Conservation (phyloP, 2,113 vertebrate species). For the Pao palembangensis region DNA sequence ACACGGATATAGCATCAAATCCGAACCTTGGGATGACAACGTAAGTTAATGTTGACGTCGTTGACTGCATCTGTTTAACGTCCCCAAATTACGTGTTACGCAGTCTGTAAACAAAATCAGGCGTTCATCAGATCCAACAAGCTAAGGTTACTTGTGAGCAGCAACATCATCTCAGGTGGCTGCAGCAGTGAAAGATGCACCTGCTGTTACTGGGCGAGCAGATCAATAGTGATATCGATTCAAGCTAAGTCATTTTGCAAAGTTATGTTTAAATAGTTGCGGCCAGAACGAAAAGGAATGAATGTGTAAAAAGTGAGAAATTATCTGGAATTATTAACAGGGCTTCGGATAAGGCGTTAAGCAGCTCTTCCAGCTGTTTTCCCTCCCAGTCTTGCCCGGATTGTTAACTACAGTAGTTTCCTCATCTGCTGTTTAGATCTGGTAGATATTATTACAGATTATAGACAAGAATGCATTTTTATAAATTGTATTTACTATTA, state of each 20-base stretch:
- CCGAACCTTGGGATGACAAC: conserved; percentile 24
- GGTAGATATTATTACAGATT: too few species aligned
- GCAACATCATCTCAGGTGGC: conserved; percentile 15
- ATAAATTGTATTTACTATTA: too few species aligned
- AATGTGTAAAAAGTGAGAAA: neutral
- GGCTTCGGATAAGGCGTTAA: neutral
- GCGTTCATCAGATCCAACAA: neutral
- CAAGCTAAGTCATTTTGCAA: neutral
- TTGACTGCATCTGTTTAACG: neutral
- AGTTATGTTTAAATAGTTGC: neutral
- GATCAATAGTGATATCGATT: conserved; percentile 5
- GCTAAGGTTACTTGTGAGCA: neutral
- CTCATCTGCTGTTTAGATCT: too few species aligned
- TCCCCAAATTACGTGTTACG: neutral
- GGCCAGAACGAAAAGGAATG: neutral
- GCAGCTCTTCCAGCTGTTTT: conserved; percentile 6
- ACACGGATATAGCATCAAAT: conserved; percentile 41
- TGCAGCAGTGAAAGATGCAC: conserved; percentile 46
- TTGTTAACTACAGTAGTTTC: too few species aligned
- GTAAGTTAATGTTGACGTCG: conserved; percentile 29
- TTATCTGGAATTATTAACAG: too few species aligned
- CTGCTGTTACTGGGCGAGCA: conserved; percentile 34
- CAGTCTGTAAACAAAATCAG: neutral
- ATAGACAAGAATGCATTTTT: too few species aligned
- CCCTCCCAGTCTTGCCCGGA: neutral